Conservation (phyloP, 2,888 invertebrate genomes). For the Periphyllus acericola region DNA sequence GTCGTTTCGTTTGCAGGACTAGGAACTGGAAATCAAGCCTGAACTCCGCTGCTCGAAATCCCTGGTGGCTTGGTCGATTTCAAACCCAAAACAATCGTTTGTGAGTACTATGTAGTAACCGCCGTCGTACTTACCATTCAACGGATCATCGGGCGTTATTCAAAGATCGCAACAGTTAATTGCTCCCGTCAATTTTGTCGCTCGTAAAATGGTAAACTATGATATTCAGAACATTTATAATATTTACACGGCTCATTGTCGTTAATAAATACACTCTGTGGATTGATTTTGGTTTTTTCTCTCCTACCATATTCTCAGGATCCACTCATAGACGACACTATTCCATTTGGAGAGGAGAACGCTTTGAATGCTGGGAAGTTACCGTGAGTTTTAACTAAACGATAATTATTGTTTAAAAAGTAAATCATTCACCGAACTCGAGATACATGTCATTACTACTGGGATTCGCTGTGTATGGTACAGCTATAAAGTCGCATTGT, state of each 20-base stretch:
- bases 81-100: too few species aligned
- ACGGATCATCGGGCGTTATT: neutral
- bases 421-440: neutral
- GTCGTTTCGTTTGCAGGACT: too few species aligned
- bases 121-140: too few species aligned
- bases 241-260: neutral
- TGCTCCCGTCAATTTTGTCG: neutral
- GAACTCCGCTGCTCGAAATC: too few species aligned
- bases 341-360: constrained; percentile 88
- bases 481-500: neutral
- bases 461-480: too few species aligned
- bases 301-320: neutral
- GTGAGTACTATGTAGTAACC: too few species aligned
- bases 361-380: constrained; percentile 68
- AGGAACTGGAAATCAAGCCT: too few species aligned
- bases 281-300: neutral
- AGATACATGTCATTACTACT: too few species aligned
- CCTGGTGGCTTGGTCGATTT: too few species aligned
- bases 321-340: constrained; percentile 75
- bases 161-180: neutral
- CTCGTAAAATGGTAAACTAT: neutral
- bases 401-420: too few species aligned
- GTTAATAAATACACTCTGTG: too few species aligned
- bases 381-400: constrained; percentile 66
- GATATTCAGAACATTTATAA: neutral